phyloP scores from a whole-genome alignment of 2,113 vertebrate genomes.

The Holacanthus passer region DNA sequence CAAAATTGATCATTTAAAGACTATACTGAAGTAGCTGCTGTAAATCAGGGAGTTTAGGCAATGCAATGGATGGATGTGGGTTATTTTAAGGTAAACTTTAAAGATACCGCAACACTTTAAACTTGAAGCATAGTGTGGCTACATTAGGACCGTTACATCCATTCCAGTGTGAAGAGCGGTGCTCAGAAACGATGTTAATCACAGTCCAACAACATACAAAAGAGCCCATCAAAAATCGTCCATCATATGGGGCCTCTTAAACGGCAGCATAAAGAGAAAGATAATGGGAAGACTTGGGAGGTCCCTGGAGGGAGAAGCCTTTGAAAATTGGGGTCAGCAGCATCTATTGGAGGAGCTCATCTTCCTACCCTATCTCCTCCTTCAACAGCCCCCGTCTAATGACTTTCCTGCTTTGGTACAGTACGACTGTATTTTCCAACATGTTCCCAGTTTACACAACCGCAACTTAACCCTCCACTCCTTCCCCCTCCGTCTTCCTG shows the following conservation, averaged over 20 bases:
- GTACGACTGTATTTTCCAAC: constrained; percentile 50
- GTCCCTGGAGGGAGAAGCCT: constrained; percentile 70
- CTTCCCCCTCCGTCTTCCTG: constrained; percentile 36
- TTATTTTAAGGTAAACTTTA: constrained; percentile 26
- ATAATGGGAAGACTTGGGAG: constrained; percentile 78
- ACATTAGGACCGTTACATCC: constrained; percentile 47
- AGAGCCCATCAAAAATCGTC: constrained; percentile 70
- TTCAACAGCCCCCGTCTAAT: constrained; percentile 26
- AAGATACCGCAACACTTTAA: constrained; percentile 15
- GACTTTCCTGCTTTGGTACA: constrained; percentile 42
- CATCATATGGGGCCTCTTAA: constrained; percentile 73
- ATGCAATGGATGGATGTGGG: constrained; percentile 3
- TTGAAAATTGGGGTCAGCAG: constrained; percentile 80
- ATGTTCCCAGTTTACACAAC: constrained; percentile 39
- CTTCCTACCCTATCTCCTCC: constrained; percentile 48
- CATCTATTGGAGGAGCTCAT: constrained; percentile 63
- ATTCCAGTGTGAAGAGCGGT: constrained; percentile 25
- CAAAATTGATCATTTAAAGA: not conserved
- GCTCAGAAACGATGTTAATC: constrained; percentile 65
- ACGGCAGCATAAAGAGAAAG: constrained; percentile 62
- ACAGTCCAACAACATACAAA: constrained; percentile 71
- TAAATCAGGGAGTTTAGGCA: not conserved
- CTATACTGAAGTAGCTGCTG: not conserved
- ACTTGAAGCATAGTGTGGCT: constrained; percentile 26
- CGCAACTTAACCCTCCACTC: constrained; percentile 10